These are phyloP conservation scores for Nerophis lumbriciformis DNA, from an alignment of 2,113 vertebrate species.

Conservation along the genomic window DNA sequence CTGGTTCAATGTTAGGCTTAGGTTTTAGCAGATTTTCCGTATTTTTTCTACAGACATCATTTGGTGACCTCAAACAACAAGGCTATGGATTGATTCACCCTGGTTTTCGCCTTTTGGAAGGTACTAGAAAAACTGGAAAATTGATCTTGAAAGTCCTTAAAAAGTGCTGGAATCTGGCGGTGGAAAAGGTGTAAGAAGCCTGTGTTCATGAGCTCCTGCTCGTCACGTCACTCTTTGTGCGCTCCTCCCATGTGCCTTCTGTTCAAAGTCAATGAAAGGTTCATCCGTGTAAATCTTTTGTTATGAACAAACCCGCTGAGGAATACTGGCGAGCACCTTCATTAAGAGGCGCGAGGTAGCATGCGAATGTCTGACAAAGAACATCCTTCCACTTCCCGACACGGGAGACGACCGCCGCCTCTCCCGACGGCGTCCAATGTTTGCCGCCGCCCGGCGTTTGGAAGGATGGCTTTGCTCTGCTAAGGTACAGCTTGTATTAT, in stretches of 20 bases:
- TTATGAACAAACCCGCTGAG: slow-evolving; percentile 34
- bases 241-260: neutral
- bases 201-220: neutral
- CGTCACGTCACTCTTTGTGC: neutral
- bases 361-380: slow-evolving; percentile 11
- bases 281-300: slow-evolving; percentile 34
- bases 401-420: slow-evolving; percentile 41
- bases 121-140: no score
- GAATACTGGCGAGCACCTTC: slow-evolving; percentile 41
- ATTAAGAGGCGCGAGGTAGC: slow-evolving; percentile 24
- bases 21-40: no score
- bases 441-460: slow-evolving; percentile 7
- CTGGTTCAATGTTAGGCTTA: no score
- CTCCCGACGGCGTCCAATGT: slow-evolving; percentile 46
- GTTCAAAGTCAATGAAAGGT: slow-evolving; percentile 2
- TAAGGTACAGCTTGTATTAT: slow-evolving; percentile 71
- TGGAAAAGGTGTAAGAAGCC: no score
- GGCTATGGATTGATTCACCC: no score
- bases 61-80: no score
- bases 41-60: no score
- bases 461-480: slow-evolving; percentile 27
- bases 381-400: slow-evolving; percentile 48
- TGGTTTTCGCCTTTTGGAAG: no score
- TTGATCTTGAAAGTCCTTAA: no score
- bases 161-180: no score